A percentile compares a stretch with the other conserved stretches of the same genome.
Conservation (phyloP, 2,797 vertebrate genomes). For the Mus spretus region DNA sequence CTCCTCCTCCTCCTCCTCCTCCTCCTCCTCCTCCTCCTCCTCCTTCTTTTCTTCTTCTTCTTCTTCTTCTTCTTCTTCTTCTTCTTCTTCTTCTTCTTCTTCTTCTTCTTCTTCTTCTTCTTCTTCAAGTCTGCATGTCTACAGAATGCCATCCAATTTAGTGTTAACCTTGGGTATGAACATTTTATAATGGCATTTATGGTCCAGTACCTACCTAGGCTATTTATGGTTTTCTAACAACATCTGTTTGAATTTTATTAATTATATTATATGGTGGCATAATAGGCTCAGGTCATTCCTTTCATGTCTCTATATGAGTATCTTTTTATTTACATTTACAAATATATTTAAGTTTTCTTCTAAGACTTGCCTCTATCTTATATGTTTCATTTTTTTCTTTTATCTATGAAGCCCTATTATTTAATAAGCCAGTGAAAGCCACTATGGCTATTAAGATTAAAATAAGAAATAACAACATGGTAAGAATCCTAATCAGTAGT, state of each 20-base stretch:
- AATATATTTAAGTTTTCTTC: not conserved
- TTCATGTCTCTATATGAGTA: not conserved
- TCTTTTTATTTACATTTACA: not conserved
- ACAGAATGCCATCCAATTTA: not conserved
- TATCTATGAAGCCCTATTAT: not conserved
- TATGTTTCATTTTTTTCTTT: not conserved
- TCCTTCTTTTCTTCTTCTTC: no score
- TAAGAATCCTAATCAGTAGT: not conserved
- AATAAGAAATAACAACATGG: not conserved
- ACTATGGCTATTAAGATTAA: not conserved
- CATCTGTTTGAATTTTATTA: not conserved
- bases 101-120: no score
- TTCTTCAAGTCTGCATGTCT: not conserved
- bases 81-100: no score
- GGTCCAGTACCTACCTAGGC: not conserved
- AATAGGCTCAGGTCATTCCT: not conserved
- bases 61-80: no score
- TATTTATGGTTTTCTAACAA: not conserved
- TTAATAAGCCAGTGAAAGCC: not conserved
- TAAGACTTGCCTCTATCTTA: not conserved
- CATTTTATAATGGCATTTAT: not conserved
- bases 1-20: no score
- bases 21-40: no score
- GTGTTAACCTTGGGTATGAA: not conserved
- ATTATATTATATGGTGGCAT: not conserved